Conservation (phyloP, 1,140 invertebrate species). For the Aethina tumida region DNA sequence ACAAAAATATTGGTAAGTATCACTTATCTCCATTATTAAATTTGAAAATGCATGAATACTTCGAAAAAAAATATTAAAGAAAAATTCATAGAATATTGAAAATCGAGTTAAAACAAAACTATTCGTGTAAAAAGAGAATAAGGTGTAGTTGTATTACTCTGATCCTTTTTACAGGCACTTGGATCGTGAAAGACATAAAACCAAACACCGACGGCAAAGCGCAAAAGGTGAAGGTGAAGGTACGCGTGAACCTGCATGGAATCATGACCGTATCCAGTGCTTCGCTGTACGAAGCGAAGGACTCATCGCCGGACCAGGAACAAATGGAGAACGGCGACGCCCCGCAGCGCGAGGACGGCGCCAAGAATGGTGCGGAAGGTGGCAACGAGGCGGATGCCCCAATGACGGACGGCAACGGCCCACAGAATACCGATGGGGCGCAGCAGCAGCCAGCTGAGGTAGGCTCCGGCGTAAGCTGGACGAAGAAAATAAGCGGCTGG, state of each 20-base stretch:
- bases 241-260: slow-evolving; percentile 86
- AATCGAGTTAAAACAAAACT: too few species aligned
- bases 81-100: too few species aligned
- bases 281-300: slow-evolving; percentile 73
- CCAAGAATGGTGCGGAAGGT: slow-evolving; percentile 39
- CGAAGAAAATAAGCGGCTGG: slow-evolving; percentile 36
- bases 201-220: slow-evolving; percentile 77
- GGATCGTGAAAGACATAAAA: slow-evolving; percentile 75
- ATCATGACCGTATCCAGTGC: slow-evolving; percentile 81
- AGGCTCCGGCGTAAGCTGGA: slow-evolving; percentile 32
- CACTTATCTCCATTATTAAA: too few species aligned
- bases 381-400: slow-evolving; percentile 12
- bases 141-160: not conserved
- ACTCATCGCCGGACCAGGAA: slow-evolving; percentile 42
- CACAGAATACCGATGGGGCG: slow-evolving; percentile 11
- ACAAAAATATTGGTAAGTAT: slow-evolving; percentile 67
- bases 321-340: slow-evolving; percentile 38
- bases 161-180: slow-evolving; percentile 50
- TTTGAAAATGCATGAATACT: not conserved
- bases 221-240: slow-evolving; percentile 93
- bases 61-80: too few species aligned
- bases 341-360: slow-evolving; percentile 29
- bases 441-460: slow-evolving; percentile 29
- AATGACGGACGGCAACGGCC: slow-evolving; percentile 18
- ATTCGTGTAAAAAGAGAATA: slow-evolving; percentile 3